Evolutionary conservation across 2,113 vertebrate genomes (phyloP).

Genomic region (Sinocyclocheilus maitianheensis): DNA sequence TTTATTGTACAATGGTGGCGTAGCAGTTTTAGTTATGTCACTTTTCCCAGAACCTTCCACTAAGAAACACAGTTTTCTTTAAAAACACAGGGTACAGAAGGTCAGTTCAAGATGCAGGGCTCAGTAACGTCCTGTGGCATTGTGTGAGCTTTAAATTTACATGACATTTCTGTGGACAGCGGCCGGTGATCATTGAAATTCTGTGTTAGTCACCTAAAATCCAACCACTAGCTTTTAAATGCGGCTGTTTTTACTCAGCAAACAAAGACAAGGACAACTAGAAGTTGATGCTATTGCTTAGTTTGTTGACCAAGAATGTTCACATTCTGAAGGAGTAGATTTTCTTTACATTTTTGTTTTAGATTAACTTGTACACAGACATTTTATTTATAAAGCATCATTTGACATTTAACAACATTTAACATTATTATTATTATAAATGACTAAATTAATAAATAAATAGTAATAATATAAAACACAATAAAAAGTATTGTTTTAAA

Average conservation of each 20-base stretch:
- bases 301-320: background rate
- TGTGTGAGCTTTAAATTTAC: conserved; percentile 54
- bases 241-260: conserved; percentile 26
- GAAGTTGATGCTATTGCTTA: background rate
- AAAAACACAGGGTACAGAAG: conserved; percentile 16
- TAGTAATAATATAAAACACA: no score
- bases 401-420: background rate
- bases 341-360: background rate
- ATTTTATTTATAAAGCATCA: background rate
- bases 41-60: conserved; percentile 8
- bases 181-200: conserved; percentile 49
- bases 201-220: conserved; percentile 41
- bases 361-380: background rate
- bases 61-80: background rate
- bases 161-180: conserved; percentile 46
- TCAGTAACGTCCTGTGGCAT: conserved; percentile 27
- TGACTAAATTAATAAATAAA: no score
- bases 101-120: conserved; percentile 11
- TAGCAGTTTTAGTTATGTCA: background rate
- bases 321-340: background rate
- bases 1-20: background rate
- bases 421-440: background rate
- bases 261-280: conserved; percentile 15
- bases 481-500: no score
- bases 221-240: conserved; percentile 40